A percentile compares a stretch with the other conserved stretches of the same genome.
Conservation (phyloP, 2,888 invertebrate genomes). For the Chrysomela aeneicollis region DNA sequence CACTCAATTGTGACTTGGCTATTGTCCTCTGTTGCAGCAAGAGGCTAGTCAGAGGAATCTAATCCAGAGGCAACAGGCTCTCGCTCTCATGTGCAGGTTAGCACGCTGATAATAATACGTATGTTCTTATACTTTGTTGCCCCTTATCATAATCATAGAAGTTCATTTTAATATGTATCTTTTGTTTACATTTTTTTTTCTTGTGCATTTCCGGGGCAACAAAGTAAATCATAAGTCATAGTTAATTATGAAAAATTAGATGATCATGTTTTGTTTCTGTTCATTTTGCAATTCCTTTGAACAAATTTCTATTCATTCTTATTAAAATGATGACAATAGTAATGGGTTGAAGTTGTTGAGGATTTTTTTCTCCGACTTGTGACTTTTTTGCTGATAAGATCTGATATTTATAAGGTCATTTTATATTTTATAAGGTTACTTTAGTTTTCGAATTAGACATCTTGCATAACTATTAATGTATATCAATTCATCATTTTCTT, state of each 20-base stretch:
- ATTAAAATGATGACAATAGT: conserved; percentile 36
- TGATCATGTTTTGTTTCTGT: not conserved
- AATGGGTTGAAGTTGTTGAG: conserved; percentile 57
- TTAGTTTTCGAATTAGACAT: too few species aligned
- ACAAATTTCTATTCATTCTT: conserved; percentile 16
- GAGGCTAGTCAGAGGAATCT: conserved; percentile 89
- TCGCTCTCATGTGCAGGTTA: conserved; percentile 91
- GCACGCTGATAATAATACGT: conserved; percentile 48
- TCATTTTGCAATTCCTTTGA: not conserved
- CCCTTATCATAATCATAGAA: conserved; percentile 25
- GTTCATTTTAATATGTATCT: conserved; percentile 26
- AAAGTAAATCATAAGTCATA: conserved; percentile 28
- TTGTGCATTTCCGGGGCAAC: conserved; percentile 35
- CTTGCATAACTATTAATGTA: not conserved
- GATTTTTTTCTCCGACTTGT: conserved; percentile 56
- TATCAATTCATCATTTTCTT: too few species aligned
- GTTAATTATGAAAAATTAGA: not conserved
- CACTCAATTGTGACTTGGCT: conserved; percentile 47
- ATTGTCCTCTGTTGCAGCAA: conserved; percentile 70
- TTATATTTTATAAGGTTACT: conserved; percentile 4
- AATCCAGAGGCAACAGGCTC: conserved; percentile 88
- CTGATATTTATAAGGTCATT: conserved; percentile 60
- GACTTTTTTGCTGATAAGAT: conserved; percentile 72
- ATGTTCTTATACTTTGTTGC: conserved; percentile 37
- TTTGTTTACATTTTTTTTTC: conserved; percentile 25